Percentiles rank a stretch among this genome's conserved stretches.
Evolutionary conservation across 2,888 invertebrate genomes (phyloP).

Genomic region (Dendrolimus pini): DNA sequence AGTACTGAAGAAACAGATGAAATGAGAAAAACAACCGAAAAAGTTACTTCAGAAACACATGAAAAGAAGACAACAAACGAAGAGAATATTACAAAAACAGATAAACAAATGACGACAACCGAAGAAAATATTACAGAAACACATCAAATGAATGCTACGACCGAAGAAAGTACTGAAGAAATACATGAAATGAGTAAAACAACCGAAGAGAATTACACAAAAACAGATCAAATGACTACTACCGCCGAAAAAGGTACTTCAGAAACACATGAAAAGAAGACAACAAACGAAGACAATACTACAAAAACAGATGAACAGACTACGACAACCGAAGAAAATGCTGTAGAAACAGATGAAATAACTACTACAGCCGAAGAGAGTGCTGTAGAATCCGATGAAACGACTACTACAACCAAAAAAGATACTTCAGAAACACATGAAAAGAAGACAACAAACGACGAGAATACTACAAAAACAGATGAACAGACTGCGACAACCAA

Average conservation of each 20-base stretch:
- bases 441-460: not conserved
- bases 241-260: not conserved
- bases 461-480: not conserved
- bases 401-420: constrained; percentile 2
- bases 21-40: not conserved
- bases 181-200: not conserved
- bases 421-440: constrained; percentile 1
- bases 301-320: not conserved
- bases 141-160: not conserved
- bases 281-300: not conserved
- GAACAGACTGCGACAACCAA: constrained; percentile 1
- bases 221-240: no score
- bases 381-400: not conserved
- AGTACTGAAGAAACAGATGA: not conserved
- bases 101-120: not conserved
- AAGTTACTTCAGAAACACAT: not conserved
- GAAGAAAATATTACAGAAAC: not conserved
- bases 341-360: not conserved
- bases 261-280: not conserved
- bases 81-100: no score
- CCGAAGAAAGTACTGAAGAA: not conserved
- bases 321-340: not conserved
- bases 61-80: not conserved
- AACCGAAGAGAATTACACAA: not conserved
- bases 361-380: not conserved